Percentiles rank a stretch among this genome's conserved stretches.
Evolutionary conservation across 1,140 invertebrate species (phyloP).

Genomic region (Lucilia sericata): DNA sequence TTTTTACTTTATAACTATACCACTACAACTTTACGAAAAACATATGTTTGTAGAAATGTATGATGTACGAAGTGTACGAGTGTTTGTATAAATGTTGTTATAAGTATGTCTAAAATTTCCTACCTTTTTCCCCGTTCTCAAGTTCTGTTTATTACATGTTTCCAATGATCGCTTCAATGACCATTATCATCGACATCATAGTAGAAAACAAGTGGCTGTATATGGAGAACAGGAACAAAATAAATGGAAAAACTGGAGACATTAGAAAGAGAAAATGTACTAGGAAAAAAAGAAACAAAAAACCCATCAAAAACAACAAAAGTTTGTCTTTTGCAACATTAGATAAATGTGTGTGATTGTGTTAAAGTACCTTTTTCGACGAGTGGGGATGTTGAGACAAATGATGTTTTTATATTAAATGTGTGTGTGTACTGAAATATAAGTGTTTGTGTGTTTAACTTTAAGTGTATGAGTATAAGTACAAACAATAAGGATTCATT

Average conservation of each 20-base stretch:
- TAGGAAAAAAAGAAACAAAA: neutral
- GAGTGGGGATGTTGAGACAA: conserved; percentile 39
- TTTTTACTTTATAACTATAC: too few relatives aligned
- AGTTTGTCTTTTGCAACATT: conserved; percentile 35
- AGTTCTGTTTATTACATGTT: neutral
- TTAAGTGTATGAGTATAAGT: neutral
- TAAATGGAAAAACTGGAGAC: neutral
- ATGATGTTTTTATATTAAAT: neutral
- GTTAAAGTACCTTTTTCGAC: conserved; percentile 30
- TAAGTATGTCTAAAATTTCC: too few relatives aligned
- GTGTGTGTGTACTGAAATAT: too few relatives aligned
- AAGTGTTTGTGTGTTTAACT: neutral
- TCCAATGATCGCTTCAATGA: conserved; percentile 27
- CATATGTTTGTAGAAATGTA: too few relatives aligned
- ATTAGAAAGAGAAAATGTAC: too few relatives aligned
- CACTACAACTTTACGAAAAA: too few relatives aligned
- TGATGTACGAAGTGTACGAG: too few relatives aligned
- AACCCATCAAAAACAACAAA: conserved; percentile 36
- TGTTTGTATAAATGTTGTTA: too few relatives aligned
- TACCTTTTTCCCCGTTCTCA: too few relatives aligned
- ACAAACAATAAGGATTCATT: neutral
- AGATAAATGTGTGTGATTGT: conserved; percentile 36
- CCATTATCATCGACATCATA: conserved; percentile 24
- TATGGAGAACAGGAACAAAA: neutral
- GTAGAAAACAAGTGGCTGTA: conserved; percentile 24